Percentiles rank a stretch among this genome's conserved stretches.
These are phyloP conservation scores for Ormyrus labotus DNA, from an alignment of 2,888 invertebrate genomes.

Conservation along the genomic window DNA sequence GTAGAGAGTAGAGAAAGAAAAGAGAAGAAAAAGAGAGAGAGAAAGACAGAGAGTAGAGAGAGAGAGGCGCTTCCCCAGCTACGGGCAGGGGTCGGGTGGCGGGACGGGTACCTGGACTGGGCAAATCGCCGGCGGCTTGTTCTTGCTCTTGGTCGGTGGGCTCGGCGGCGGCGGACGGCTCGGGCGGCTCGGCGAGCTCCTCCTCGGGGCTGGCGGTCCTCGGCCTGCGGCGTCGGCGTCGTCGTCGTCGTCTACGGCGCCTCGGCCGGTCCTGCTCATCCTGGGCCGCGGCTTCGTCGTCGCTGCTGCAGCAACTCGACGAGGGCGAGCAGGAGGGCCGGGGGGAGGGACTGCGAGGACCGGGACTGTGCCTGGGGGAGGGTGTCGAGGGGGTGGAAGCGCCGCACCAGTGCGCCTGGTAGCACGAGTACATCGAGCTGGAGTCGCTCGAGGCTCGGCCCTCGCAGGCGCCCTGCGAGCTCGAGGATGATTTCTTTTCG, in stretches of 20 bases:
- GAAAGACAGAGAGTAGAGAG: background rate
- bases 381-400: conserved; percentile 70
- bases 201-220: conserved; percentile 44
- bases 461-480: conserved; percentile 66
- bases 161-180: conserved; percentile 23
- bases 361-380: conserved; percentile 66
- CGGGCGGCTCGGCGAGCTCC: conserved; percentile 6
- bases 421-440: conserved; percentile 73
- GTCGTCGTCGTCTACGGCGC: conserved; percentile 59
- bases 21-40: background rate
- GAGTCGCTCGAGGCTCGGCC: conserved; percentile 66
- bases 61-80: background rate
- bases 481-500: conserved; percentile 65
- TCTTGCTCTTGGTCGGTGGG: conserved; percentile 66
- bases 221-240: conserved; percentile 45
- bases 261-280: conserved; percentile 58
- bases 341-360: conserved; percentile 67
- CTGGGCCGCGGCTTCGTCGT: conserved; percentile 61
- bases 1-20: conserved; percentile 4
- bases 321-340: conserved; percentile 62
- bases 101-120: conserved; percentile 73
- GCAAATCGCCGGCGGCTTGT: conserved; percentile 72
- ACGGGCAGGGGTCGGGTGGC: conserved; percentile 26
- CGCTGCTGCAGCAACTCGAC: conserved; percentile 70
- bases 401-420: conserved; percentile 73